Evolutionary conservation across 2,113 vertebrate genomes (phyloP).

Genomic region (Clupea harengus): DNA sequence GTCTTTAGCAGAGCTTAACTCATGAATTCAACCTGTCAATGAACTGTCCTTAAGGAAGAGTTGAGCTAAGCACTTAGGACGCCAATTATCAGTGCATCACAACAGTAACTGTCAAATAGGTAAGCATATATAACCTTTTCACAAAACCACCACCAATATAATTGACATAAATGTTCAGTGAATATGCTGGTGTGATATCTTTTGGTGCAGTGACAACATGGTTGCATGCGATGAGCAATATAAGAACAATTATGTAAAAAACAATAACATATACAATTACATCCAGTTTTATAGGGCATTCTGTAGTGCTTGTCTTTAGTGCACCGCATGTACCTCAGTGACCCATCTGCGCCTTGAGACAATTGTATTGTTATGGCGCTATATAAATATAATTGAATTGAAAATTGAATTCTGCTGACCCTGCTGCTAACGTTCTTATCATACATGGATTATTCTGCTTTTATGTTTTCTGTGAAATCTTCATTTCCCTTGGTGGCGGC

Average conservation of each 20-base stretch:
- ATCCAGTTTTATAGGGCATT: neutral
- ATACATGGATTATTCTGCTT: neutral
- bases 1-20: neutral
- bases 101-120: neutral
- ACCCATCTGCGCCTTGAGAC: too few species aligned
- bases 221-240: neutral
- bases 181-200: neutral
- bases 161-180: neutral
- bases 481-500: neutral
- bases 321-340: too few species aligned
- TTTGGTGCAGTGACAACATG: too few species aligned
- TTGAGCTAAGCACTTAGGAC: neutral
- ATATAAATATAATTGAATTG: too few species aligned
- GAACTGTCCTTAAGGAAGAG: neutral
- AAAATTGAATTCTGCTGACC: neutral
- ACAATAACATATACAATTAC: too few species aligned
- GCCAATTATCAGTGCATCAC: neutral
- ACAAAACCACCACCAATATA: neutral
- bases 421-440: neutral
- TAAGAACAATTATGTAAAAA: neutral
- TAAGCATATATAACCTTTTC: neutral
- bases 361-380: too few species aligned
- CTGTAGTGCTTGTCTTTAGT: neutral
- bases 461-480: neutral
- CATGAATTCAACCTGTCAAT: neutral